These are phyloP conservation scores for Chrysogorgia sp. DNA, from an alignment of 92 coral and sea anemone species.

Conservation along the genomic window DNA sequence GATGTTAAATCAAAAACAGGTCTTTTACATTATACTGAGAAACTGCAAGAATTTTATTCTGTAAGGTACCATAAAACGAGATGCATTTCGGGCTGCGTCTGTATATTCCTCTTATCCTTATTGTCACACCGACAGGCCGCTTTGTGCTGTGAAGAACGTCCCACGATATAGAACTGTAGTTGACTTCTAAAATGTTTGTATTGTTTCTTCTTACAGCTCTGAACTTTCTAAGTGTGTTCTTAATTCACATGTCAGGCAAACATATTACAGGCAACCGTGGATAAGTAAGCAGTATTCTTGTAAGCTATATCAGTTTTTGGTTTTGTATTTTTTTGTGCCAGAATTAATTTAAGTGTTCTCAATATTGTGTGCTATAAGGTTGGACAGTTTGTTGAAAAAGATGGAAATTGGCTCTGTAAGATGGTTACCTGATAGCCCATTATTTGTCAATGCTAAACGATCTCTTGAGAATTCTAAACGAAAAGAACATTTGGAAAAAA, in stretches of 20 bases:
- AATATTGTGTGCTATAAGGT: neutral
- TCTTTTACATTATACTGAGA: neutral
- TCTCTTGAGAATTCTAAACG: neutral
- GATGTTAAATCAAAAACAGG: neutral
- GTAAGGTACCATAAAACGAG: neutral
- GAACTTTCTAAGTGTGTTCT: conserved; percentile 12
- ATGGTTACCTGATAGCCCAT: conserved; percentile 17
- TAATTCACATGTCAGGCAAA: conserved; percentile 3
- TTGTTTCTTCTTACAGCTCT: neutral
- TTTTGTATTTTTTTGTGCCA: neutral
- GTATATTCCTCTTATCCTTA: neutral
- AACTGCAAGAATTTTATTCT: conserved; percentile 13
- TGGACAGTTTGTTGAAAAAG: conserved; percentile 8
- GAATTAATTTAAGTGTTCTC: neutral
- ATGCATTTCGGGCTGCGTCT: neutral
- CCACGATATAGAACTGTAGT: no score
- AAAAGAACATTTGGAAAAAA: conserved; percentile 17
- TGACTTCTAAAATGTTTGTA: no score
- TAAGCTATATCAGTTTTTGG: no score
- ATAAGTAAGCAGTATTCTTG: conserved; percentile 1
- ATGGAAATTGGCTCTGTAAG: conserved; percentile 23
- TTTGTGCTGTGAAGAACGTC: no score
- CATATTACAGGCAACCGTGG: neutral
- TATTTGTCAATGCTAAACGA: conserved; percentile 8
- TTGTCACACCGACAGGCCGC: neutral